A percentile compares a stretch with the other conserved stretches of the same genome.
These are phyloP conservation scores for Nothoprocta pentlandii DNA, from an alignment of 2,113 vertebrate genomes.

Conservation along the genomic window DNA sequence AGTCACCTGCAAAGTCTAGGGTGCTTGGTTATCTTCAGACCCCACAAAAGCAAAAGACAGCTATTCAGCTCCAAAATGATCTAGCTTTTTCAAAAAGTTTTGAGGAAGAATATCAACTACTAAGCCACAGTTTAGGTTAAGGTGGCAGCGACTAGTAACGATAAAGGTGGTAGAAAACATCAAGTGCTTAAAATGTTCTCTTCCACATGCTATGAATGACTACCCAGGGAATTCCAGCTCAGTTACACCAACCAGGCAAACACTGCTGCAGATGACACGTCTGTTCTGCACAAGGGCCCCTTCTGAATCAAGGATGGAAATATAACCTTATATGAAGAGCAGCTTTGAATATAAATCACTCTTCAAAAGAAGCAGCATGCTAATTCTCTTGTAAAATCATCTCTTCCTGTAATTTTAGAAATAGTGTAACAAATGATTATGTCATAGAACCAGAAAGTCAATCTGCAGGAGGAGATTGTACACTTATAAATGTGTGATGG, in stretches of 20 bases:
- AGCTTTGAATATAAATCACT: background rate
- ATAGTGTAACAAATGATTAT: background rate
- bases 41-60: background rate
- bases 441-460: background rate
- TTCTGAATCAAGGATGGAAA: background rate
- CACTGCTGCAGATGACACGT: background rate
- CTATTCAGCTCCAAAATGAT: background rate
- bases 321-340: background rate
- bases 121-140: background rate
- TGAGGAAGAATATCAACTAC: background rate
- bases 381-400: background rate
- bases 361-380: background rate
- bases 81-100: background rate
- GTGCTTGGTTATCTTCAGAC: background rate
- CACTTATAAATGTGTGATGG: too few species aligned
- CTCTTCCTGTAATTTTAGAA: background rate
- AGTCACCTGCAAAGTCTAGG: background rate
- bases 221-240: background rate
- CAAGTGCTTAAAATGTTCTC: background rate
- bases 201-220: background rate
- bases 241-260: background rate
- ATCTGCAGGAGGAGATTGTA: background rate
- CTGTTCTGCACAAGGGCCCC: background rate
- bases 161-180: background rate
- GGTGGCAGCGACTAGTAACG: background rate